Percentiles rank a stretch among this genome's conserved stretches.
phyloP scores from a whole-genome alignment of 2,888 invertebrate species.

The Drosophila bunnanda region DNA sequence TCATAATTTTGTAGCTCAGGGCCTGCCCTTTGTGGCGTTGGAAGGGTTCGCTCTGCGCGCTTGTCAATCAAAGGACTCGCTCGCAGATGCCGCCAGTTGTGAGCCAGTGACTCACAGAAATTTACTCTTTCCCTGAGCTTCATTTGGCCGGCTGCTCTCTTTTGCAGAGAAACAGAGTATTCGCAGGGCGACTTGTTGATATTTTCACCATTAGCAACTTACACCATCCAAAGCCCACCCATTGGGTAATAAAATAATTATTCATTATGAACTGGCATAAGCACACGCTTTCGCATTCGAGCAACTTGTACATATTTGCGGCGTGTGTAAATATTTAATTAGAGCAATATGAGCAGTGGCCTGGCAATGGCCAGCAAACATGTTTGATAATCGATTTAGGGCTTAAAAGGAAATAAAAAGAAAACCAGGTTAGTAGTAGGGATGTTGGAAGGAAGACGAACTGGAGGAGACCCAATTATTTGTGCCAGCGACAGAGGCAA shows the following conservation, averaged over 20 bases:
- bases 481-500: too few species aligned
- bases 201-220: neutral
- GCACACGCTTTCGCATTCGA: conserved; percentile 2
- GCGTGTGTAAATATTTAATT: conserved; percentile 41
- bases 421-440: neutral
- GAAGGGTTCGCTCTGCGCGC: conserved; percentile 1
- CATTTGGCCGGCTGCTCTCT: too few species aligned
- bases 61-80: conserved; percentile 14
- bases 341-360: conserved; percentile 21
- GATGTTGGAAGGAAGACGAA: too few species aligned
- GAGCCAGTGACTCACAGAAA: conserved; percentile 4
- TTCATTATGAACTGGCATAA: conserved; percentile 41
- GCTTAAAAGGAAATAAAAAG: too few species aligned
- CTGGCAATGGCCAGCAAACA: conserved; percentile 28
- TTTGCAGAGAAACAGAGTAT: too few species aligned
- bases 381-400: conserved; percentile 37
- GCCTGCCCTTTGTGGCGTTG: conserved; percentile 27
- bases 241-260: conserved; percentile 48
- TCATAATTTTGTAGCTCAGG: conserved; percentile 47
- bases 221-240: neutral
- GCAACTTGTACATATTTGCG: conserved; percentile 12
- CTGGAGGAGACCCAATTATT: too few species aligned
- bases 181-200: neutral
- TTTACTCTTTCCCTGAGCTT: neutral
- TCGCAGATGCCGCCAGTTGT: neutral